Evolutionary conservation across 2,797 vertebrate genomes (phyloP), one percentile per base, ranked within the genome.

Genomic region (Myoxocephalus aenaeus): DNA sequence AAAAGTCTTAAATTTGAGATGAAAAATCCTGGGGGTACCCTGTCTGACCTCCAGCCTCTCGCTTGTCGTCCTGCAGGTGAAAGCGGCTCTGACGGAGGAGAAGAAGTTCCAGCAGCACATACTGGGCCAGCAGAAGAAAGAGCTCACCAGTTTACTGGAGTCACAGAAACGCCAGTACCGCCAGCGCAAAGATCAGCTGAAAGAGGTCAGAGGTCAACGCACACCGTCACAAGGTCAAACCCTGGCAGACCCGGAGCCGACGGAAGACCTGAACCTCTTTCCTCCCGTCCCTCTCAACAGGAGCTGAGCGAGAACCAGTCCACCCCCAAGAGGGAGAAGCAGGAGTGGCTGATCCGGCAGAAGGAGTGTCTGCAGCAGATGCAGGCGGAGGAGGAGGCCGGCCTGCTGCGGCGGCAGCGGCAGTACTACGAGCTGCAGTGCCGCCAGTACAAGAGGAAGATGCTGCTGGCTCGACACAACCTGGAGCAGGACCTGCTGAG

Each of bases 81-180:
- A 97, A 66, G 94, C 92, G 0, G 92, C 96, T 38, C 84, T 95
- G 79, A 76, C 96, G 0, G 97, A 98, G 76, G 97, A 98, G 90
- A 97, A 97, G 79, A 97, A 97, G 92, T 97, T 97, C 86, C 97
- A 97, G 90, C 97, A 97, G 91, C 97, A 98, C 78, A 97, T 97
- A 7, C 91, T 97, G 48, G 94, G 94, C 64, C 97, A 98, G 89
- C 97, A 98, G 93, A 97, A 97, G 91, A 97, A 97, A 68, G 97
- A 98, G 54, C 93, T 97, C 67, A 96, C 95, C 4, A 91, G 94
- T 77, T 89, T 98, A 68, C 89, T 97, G 73, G 97, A 98, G 82
- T 94, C 95, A 0, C 97, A 98, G 91, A 98, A 98, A 77, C 93
- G 97, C 0, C 96, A 97, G 82, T 98, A 98, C 63, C 95, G 96